These are phyloP conservation scores for Setophaga petechia DNA, from an alignment of 2,113 vertebrate genomes.

Conservation along the genomic window DNA sequence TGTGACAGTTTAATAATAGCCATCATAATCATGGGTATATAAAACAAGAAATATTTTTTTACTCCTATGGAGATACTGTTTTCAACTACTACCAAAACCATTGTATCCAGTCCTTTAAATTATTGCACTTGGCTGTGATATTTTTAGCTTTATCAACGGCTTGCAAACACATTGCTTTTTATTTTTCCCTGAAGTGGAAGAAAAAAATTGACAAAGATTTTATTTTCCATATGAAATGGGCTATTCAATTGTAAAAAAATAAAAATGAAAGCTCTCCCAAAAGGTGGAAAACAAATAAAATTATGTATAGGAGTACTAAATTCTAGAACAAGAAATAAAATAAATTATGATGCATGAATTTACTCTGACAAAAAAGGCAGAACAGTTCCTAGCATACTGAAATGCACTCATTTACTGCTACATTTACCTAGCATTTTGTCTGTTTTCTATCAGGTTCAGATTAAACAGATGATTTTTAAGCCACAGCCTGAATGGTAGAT, in stretches of 20 bases:
- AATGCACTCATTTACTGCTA: neutral
- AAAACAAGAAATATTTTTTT: neutral
- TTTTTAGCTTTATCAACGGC: neutral
- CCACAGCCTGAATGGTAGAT: neutral
- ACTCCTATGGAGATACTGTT: neutral
- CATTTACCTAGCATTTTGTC: neutral
- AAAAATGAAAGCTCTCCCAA: neutral
- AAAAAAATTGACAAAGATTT: neutral
- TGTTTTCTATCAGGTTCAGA: neutral
- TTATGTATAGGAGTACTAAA: neutral
- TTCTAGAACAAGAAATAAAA: neutral
- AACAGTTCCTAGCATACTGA: neutral
- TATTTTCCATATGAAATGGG: neutral
- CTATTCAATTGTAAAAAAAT: neutral
- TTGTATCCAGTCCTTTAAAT: neutral
- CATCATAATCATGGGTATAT: neutral
- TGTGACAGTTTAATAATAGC: conserved; percentile 44
- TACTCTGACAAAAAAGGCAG: neutral
- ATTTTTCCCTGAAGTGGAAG: neutral
- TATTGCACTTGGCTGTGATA: neutral
- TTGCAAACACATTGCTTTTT: neutral
- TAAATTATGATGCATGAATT: neutral
- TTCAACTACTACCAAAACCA: neutral
- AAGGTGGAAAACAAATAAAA: neutral
- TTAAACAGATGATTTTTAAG: conserved; percentile 9